A percentile compares a stretch with the other conserved stretches of the same genome.
phyloP scores from a whole-genome alignment of 1,140 invertebrate species.

The Caenorhabditis tropicalis region DNA sequence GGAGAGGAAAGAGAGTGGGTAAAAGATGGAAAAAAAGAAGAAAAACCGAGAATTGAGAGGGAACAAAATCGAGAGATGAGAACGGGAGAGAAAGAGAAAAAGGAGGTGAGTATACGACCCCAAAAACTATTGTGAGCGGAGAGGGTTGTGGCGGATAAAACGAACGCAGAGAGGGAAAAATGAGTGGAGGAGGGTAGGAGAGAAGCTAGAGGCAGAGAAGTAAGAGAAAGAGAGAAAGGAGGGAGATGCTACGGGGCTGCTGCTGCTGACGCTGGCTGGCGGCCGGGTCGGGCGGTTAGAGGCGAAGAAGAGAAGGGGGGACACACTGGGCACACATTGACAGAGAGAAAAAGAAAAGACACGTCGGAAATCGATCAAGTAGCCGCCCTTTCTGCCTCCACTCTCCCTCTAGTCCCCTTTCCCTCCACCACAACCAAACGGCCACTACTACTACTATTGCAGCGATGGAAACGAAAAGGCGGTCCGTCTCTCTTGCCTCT shows the following conservation, averaged over 20 bases:
- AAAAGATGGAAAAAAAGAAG: neutral
- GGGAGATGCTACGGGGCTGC: neutral
- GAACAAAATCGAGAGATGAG: neutral
- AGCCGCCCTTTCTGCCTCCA: neutral
- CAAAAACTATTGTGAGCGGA: constrained; percentile 31
- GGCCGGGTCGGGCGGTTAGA: neutral
- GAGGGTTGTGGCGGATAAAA: neutral
- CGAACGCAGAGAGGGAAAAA: neutral
- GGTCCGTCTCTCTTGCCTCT: neutral
- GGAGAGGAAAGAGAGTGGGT: neutral
- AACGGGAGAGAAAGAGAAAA: neutral
- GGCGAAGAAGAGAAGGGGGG: neutral
- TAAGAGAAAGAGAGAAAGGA: neutral
- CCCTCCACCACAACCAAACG: too few species aligned
- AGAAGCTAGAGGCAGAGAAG: neutral
- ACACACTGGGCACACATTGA: neutral
- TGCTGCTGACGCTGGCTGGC: neutral
- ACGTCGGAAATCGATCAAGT: constrained; percentile 44
- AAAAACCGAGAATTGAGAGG: neutral
- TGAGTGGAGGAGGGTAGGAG: neutral
- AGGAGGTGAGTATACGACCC: neutral
- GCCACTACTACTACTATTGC: neutral
- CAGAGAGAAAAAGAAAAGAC: neutral
- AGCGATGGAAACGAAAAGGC: constrained; percentile 1
- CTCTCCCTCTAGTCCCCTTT: too few species aligned